Conservation (phyloP, 2,888 invertebrate genomes). For the Psococerastis gibbosa region DNA sequence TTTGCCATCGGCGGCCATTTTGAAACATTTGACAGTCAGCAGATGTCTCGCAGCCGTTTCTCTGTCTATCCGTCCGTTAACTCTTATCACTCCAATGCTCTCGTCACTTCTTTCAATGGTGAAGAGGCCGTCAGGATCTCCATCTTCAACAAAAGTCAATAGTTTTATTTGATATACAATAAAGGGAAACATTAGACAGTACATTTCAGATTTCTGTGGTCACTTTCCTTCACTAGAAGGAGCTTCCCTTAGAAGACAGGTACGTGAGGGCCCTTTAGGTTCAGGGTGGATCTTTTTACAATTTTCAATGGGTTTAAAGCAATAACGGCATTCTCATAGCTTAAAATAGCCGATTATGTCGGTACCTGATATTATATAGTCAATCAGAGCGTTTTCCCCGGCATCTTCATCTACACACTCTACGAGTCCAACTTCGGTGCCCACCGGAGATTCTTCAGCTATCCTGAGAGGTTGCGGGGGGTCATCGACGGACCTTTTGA, state of each 20-base stretch:
- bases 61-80: constrained; percentile 42
- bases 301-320: no score
- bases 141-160: no score
- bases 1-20: constrained; percentile 21
- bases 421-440: constrained; percentile 44
- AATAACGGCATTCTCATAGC: neutral
- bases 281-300: no score
- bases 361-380: constrained; percentile 47
- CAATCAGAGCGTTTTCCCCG: constrained; percentile 52
- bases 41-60: constrained; percentile 37
- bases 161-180: no score
- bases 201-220: no score
- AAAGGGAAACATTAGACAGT: no score
- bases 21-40: constrained; percentile 51
- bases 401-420: constrained; percentile 56
- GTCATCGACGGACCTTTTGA: constrained; percentile 42
- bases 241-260: no score
- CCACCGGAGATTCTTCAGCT: constrained; percentile 45
- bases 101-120: constrained; percentile 39
- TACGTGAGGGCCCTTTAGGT: no score
- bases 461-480: constrained; percentile 41
- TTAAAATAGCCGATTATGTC: constrained; percentile 8
- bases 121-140: constrained; percentile 47
- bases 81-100: constrained; percentile 41
- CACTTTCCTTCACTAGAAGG: no score